These are phyloP conservation scores for Ischnus inquisitorius DNA, from an alignment of 2,888 invertebrate genomes.

Conservation along the genomic window DNA sequence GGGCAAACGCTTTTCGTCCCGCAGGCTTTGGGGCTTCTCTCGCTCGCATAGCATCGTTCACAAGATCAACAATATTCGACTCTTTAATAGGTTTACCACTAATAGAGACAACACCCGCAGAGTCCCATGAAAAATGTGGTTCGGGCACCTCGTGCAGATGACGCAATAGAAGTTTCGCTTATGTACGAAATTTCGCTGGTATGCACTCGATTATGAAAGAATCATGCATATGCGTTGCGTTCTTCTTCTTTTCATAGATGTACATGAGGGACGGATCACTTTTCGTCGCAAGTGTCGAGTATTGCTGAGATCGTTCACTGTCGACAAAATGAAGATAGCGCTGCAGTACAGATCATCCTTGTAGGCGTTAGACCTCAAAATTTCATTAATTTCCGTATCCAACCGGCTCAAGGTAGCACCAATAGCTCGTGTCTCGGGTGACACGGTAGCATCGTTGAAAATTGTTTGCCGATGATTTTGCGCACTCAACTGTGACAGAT, in stretches of 20 bases:
- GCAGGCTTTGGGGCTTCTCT: conserved; percentile 5
- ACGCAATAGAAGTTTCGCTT: conserved; percentile 4
- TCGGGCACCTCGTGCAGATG: background rate
- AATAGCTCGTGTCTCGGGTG: conserved; percentile 23
- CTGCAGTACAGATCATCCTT: conserved; percentile 51
- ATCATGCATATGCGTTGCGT: background rate
- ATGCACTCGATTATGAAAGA: background rate
- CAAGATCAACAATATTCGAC: conserved; percentile 49
- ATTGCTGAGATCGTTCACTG: no score
- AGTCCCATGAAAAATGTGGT: conserved; percentile 15
- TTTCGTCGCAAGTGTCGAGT: conserved; percentile 9
- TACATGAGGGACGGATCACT: background rate
- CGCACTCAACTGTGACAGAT: background rate
- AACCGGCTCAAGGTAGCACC: no score
- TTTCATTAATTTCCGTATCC: no score
- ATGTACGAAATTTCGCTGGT: background rate
- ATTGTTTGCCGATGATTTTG: background rate
- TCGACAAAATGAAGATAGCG: conserved; percentile 50
- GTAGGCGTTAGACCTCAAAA: conserved; percentile 49
- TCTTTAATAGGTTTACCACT: conserved; percentile 14
- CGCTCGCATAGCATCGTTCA: conserved; percentile 36
- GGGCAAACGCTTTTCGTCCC: no score
- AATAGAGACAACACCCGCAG: conserved; percentile 8
- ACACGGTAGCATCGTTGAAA: background rate
- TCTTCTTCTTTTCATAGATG: background rate